phyloP scores from a whole-genome alignment of 2,113 vertebrate genomes.

The Cynoglossus semilaevis region DNA sequence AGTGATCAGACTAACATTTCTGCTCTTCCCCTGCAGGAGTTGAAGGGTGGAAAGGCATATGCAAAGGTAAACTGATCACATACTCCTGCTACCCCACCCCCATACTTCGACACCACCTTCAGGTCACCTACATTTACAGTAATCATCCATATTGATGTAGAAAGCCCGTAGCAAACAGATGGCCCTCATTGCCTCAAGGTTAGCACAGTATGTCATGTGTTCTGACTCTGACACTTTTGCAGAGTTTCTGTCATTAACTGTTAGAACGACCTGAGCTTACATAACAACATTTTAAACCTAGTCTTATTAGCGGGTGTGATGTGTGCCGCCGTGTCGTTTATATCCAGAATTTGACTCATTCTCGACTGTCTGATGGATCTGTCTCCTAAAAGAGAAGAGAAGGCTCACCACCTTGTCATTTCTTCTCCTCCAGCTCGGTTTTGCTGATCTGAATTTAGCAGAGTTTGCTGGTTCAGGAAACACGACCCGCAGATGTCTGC shows the following conservation, averaged over 20 bases:
- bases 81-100: neutral
- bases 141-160: slow-evolving; percentile 29
- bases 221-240: too few relatives aligned
- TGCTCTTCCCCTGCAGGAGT: slow-evolving; percentile 79
- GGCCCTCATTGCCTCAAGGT: slow-evolving; percentile 37
- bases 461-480: slow-evolving; percentile 97
- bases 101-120: slow-evolving; percentile 4
- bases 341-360: slow-evolving; percentile 6
- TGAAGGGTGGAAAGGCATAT: slow-evolving; percentile 95
- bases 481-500: slow-evolving; percentile 92
- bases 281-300: too few relatives aligned
- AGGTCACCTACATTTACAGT: slow-evolving; percentile 29
- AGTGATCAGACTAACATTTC: neutral
- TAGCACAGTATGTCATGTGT: neutral
- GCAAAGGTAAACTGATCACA: slow-evolving; percentile 84
- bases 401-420: slow-evolving; percentile 22
- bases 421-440: slow-evolving; percentile 85
- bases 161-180: slow-evolving; percentile 46
- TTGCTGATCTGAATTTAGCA: slow-evolving; percentile 96
- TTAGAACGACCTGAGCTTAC: too few relatives aligned
- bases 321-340: neutral
- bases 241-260: neutral
- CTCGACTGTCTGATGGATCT: neutral
- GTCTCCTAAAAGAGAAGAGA: slow-evolving; percentile 7
- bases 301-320: too few relatives aligned